A percentile compares a stretch with the other conserved stretches of the same genome.
These are phyloP conservation scores for Chlorops oryzae DNA, from an alignment of 1,140 invertebrate genomes.

Conservation along the genomic window DNA sequence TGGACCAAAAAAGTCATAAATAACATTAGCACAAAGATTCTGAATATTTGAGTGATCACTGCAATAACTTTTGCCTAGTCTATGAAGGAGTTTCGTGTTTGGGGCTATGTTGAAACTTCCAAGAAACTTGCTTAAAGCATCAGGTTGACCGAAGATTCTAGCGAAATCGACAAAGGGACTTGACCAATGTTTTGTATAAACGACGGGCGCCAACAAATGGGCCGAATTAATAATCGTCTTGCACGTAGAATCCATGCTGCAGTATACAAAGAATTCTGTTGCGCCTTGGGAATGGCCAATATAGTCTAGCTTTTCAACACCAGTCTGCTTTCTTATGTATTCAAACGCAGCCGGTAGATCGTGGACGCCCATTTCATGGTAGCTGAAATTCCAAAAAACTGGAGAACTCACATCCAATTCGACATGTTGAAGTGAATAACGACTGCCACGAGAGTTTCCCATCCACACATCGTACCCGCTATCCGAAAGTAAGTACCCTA, in stretches of 20 bases:
- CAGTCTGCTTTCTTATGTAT: conserved; percentile 52
- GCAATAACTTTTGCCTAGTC: too few relatives aligned
- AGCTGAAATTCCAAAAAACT: background rate
- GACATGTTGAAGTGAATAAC: conserved; percentile 2
- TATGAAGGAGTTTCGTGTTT: too few relatives aligned
- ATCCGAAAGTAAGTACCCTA: conserved; percentile 46
- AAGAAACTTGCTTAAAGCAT: too few relatives aligned
- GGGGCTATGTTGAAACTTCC: too few relatives aligned
- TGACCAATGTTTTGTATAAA: background rate
- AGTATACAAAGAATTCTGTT: background rate
- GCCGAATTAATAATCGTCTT: background rate
- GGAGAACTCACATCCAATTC: conserved; percentile 26
- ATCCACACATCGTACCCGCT: conserved; percentile 61
- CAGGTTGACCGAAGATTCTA: too few relatives aligned
- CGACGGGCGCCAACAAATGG: background rate
- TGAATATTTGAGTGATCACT: too few relatives aligned
- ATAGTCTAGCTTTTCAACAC: conserved; percentile 57
- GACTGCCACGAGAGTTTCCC: conserved; percentile 19
- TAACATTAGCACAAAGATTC: too few relatives aligned
- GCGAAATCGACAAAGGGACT: too few relatives aligned
- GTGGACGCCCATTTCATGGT: background rate
- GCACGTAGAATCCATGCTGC: background rate
- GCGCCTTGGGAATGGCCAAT: conserved; percentile 56
- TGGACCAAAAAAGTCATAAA: too few relatives aligned
- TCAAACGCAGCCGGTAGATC: background rate